Evolutionary conservation across 2,113 vertebrate genomes (phyloP), one percentile per base, ranked within the genome.

Genomic region (Gadus chalcogrammus): DNA sequence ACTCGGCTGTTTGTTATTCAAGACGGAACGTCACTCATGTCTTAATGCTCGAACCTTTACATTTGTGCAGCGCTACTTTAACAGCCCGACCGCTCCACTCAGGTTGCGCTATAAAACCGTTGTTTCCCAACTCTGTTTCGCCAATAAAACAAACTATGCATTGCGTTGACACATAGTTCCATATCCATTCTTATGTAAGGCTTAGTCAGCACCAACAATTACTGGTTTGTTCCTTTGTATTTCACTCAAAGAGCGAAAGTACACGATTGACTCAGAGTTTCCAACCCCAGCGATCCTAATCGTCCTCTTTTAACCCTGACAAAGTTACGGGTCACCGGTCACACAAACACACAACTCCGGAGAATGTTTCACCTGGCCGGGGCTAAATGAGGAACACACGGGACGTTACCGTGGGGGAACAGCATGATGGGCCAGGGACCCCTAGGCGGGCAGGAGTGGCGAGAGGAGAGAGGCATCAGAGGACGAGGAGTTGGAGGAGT

Each of bases 401-500:
- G 24, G 24, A 20, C 20, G 20, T 48, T 48, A 12, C 42, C 7
- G 42, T 48, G 5, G 11, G 42, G 42, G 42, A 3, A 48, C 42
- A 48, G 11, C 42, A 9, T 48, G 52, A 66, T 63, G 8, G 38
- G 72, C 69, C 62, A 1, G 48, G 42, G 53, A 78, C 82, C 85
- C 80, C 79, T 67, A 55, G 69, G 62, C 28, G 71, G 79, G 75
- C 27, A 61, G 59, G 67, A 70, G 79, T 72, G 72, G 77, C 73
- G 67, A 79, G 77, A 60, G 52, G 48, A 75, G 38, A 12, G 75
- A 66, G 73, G 74, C 61, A 70, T 12, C 71, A 67, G 35, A 74
- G 69, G 69, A 77, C 67, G 65, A 75, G 22, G 55, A 58, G 7
- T 17, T 8, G 55, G 69, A 77, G 70, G 65, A 75, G 22, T 4